phyloP scores from a whole-genome alignment of 92 coral and sea anemone species.

The Blastomussa wellsi region DNA sequence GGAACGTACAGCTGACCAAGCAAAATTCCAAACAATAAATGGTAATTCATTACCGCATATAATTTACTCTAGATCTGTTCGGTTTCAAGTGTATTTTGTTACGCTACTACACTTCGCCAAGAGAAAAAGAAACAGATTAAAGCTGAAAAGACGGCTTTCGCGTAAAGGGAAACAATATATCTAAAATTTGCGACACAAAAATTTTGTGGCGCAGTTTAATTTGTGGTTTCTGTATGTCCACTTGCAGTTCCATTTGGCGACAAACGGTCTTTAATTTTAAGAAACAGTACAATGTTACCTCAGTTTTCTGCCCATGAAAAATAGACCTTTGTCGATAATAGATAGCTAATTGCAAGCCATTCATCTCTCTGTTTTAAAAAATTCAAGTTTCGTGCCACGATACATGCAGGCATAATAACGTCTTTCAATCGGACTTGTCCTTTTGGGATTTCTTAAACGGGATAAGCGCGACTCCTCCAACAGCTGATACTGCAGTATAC shows the following conservation, averaged over 20 bases:
- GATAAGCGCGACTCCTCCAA: conserved; percentile 82
- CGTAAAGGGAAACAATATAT: not conserved
- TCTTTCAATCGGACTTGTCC: conserved; percentile 78
- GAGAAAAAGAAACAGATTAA: not conserved
- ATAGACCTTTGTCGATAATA: conserved; percentile 12
- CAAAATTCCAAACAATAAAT: conserved; percentile 6
- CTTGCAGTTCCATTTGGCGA: not conserved
- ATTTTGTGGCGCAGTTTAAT: not conserved
- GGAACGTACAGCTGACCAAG: conserved; percentile 28
- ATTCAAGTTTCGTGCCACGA: not conserved
- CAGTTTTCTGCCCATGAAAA: not conserved
- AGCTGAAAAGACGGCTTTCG: not conserved
- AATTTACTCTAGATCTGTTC: not conserved
- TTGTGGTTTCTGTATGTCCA: not conserved
- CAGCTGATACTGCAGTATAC: conserved; percentile 73
- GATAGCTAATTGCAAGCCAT: not conserved
- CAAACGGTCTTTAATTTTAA: not conserved
- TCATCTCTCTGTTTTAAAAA: not conserved
- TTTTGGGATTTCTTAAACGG: conserved; percentile 86
- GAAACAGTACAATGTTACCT: conserved; percentile 4
- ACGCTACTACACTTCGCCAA: not conserved
- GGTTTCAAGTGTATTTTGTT: not conserved
- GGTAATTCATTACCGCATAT: not conserved
- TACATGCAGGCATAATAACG: not conserved
- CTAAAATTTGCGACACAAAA: not conserved